Evolutionary conservation across 2,113 vertebrate species (phyloP), one percentile per base, ranked within the genome.

Genomic region (Nothocercus nigrocapillus): DNA sequence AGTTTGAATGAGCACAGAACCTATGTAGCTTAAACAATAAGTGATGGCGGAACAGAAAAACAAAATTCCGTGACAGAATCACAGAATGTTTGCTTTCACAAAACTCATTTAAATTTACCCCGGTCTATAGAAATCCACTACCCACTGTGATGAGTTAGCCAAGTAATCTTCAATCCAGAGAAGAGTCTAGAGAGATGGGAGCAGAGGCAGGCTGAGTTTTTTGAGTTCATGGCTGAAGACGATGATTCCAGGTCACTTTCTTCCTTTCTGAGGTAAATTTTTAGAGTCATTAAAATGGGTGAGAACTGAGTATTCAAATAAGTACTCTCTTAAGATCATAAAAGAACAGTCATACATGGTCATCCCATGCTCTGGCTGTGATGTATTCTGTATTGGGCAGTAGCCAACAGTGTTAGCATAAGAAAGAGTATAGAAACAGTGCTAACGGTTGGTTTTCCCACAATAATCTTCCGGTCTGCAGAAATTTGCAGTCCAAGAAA

Each of bases 341-440:
- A 42, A 42, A 49, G 34, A 56, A 28, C 4, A 64, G 30, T 22
- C 36, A 7, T 12, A 5, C 32, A 30, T 34, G 54, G 36, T 74
- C 40, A 36, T 10, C 0, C 5, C 7, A 9, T 28, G 11, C 10
- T 36, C 25, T 22, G 1, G 2, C 51, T 32, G 24, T 10, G 13
- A 3, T 58, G 27, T 70, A 25, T 42, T 72, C 7, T 54, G 40
- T 24, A 36, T 67, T 3, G 2, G n/a, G 21, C 11, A 11, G n/a
- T 16, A 20, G 18, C 24, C 13, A 38, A 27, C 42, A n/a, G 5
- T 2, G 2, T 7, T 62, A 27, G 9, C 5, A 28, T 81, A 13
- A 42, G 64, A 32, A 74, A 62, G 36, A 75, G 45, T 40, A 45
- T 1, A 49, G 45, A 27, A 82, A 27, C 11, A 12, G 2, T 36